Base-by-base conservation (phyloP, 2,888 invertebrate species). In the Chesias legatella region DNA sequence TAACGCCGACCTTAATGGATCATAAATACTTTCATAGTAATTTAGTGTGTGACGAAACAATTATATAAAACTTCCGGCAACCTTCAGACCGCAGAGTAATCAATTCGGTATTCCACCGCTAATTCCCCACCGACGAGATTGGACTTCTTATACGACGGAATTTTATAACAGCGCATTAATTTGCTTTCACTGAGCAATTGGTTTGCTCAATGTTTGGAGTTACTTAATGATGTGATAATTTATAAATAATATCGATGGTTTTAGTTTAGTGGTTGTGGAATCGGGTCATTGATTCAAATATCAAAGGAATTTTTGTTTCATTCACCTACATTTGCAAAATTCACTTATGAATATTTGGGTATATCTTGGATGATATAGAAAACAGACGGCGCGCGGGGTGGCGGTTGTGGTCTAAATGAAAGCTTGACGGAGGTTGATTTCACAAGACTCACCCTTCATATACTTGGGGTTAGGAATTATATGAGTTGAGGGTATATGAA, bases 1-100 rank as follows among this genome's bases (percentile, higher is more conserved):
- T 75, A 73, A 71, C 63, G 63, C 49, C 63, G 58, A 56, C 56
- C 56, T 72, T 76, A 76, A 77, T 79, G 73, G 70, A 74, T 68
- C 72, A 72, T 63, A 74, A 57, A 74, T 53, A 72, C 71, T 73
- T 72, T 73, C 68, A 64, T 71, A 26, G 61, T 65, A 63, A 70
- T 74, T 72, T 70, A 56, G 56, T 68, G 58, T 63, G 61, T 55
- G 56, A 54, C 48, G 58, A 51, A 61, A 53, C 45, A 46, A 56
- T 78, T 74, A 66, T 60, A 61, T 69, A 70, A 67, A 60, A 54
- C 54, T 53, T 55, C 39, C 42, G 25, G 36, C 50, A 58, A 57
- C 61, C 58, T 61, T 59, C 39, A 54, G 52, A 56, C 40, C 33
- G 52, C 44, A 33, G 32, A 38, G 27, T 24, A 43, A 40, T 43